Evolutionary conservation across 53 echinoderm and acorn worm species (phyloP), one percentile per base, ranked within the genome.

Genomic region (Temnopleurus reevesii): DNA sequence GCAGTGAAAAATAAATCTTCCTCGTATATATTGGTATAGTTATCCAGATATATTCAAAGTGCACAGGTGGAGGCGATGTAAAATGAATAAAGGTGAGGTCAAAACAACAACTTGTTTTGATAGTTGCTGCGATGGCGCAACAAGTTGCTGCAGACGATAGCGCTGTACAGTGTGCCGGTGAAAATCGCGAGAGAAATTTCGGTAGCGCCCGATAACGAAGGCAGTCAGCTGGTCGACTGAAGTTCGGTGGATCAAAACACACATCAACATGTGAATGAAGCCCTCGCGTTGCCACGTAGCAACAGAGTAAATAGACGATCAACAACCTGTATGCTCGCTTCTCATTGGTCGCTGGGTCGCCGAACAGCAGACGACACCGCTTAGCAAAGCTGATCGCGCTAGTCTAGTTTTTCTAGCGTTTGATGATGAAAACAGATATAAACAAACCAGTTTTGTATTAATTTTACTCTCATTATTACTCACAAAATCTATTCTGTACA

Each of bases 181-280:
- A 12, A 49, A 79, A 28, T 17, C 59, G 83, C 17, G 83, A 55
- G 30, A 59, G 44, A 45, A 45, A 3, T 71, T 86, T 46, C 89
- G 88, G 53, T 27, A 45, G 59, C 61, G 53, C 49, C 45, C 43
- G 2, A 24, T n/a, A 5, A 8, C 53, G 47, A 45, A 55, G 63
- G 77, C 94, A 64, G 86, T 91, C 94, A 94, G 94, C 91, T 91
- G 91, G 77, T 91, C 24, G 46, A 66, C 66, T 87, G 88, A 24
- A 8, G 26, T 10, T 12, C 26, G 36, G 3, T 2, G 46, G 38
- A 87, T 71, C 88, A 87, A 71, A 87, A 87, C 66, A 87, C 66
- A 87, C 31, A 87, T 87, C 88, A 87, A 87, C 88, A 87, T 64
- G 65, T 87, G 88, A 65, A 87, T 87, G 88, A 85, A 87, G 88